These are phyloP conservation scores for Palythoa grandis DNA, from an alignment of 92 coral and sea anemone genomes.

Conservation along the genomic window DNA sequence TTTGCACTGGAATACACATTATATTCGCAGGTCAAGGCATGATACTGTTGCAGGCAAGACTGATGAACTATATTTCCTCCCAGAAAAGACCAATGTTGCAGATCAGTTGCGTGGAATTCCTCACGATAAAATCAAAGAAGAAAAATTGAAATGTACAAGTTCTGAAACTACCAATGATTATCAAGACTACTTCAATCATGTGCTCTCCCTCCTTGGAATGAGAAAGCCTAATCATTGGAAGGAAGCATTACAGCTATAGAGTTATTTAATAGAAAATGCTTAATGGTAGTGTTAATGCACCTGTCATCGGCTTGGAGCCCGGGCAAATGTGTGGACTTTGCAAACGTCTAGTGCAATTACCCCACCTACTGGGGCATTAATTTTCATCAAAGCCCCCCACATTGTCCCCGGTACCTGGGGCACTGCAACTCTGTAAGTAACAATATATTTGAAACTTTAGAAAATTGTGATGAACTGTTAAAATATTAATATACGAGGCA, in stretches of 20 bases:
- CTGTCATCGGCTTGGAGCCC: no score
- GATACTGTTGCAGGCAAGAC: conserved; percentile 4
- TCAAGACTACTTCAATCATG: conserved; percentile 1
- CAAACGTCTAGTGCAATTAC: no score
- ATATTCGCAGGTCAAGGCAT: conserved; percentile 7
- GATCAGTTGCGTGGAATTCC: background rate
- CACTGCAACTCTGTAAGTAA: no score
- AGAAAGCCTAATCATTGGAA: background rate
- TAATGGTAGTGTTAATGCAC: no score
- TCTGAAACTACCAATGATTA: background rate
- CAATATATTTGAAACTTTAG: no score
- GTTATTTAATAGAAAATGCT: background rate
- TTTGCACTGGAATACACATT: conserved; percentile 18
- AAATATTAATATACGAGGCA: no score
- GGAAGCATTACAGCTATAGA: background rate
- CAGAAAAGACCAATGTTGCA: background rate
- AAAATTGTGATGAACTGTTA: no score
- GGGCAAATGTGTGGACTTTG: no score
- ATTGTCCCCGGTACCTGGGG: no score
- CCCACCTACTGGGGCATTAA: no score
- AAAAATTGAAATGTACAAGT: background rate
- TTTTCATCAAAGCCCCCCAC: no score
- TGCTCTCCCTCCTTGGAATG: background rate
- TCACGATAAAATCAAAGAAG: background rate
- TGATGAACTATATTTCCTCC: background rate